Evolutionary conservation across 92 coral and sea anemone species (phyloP).

Genomic region (Epizoanthus ramosus): DNA sequence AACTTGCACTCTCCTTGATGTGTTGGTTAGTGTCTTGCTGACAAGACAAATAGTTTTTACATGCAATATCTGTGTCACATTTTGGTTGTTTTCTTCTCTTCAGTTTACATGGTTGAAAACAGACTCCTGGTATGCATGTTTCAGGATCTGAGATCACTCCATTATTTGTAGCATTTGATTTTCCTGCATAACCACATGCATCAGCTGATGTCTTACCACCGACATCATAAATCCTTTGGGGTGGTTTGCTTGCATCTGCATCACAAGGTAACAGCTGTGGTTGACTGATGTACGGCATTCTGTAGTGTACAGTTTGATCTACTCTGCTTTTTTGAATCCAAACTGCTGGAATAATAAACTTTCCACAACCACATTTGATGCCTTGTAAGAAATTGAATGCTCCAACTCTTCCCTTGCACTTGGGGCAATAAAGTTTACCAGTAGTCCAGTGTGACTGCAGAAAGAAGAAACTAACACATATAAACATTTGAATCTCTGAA

Average conservation of each 20-base stretch:
- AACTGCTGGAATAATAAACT: slow-evolving; percentile 82
- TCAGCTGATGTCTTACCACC: not conserved
- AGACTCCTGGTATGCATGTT: not conserved
- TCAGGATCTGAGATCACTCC: not conserved
- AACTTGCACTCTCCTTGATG: not conserved
- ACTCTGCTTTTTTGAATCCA: slow-evolving; percentile 94
- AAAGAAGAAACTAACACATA: not conserved
- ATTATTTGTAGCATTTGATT: not conserved
- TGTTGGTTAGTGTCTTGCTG: not conserved
- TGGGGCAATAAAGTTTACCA: slow-evolving; percentile 86
- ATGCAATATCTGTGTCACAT: not conserved
- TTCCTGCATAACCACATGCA: not conserved
- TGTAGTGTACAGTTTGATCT: slow-evolving; percentile 47
- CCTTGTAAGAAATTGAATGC: slow-evolving; percentile 91
- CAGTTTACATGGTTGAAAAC: not conserved
- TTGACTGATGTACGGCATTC: slow-evolving; percentile 24
- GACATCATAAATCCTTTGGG: not conserved
- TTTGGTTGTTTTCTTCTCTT: not conserved
- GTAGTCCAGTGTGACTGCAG: slow-evolving; percentile 85
- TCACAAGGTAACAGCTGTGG: not conserved
- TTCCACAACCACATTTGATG: slow-evolving; percentile 75
- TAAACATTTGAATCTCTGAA: not conserved
- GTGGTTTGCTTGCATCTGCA: not conserved
- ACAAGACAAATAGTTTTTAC: not conserved
- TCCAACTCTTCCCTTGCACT: slow-evolving; percentile 86